These are phyloP conservation scores for Tipula unca DNA, from an alignment of 2,888 invertebrate genomes.

Conservation along the genomic window DNA sequence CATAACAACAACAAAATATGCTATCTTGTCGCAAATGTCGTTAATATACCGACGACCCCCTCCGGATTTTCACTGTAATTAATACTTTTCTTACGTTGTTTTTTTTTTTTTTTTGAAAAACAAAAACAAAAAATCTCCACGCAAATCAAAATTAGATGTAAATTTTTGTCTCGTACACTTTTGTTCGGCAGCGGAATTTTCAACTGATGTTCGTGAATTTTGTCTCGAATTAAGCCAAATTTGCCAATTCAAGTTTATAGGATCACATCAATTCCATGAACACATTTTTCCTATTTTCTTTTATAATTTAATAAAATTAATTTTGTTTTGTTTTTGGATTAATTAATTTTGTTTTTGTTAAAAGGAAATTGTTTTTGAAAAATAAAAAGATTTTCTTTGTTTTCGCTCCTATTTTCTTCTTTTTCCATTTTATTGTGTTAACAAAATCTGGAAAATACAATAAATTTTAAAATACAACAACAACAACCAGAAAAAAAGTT, in stretches of 20 bases:
- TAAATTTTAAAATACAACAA: neutral
- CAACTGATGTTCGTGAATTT: neutral
- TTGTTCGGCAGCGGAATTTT: neutral
- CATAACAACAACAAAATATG: neutral
- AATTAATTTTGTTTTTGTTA: conserved; percentile 9
- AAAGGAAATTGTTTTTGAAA: conserved; percentile 8
- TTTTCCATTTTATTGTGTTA: neutral
- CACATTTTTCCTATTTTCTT: neutral
- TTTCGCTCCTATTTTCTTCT: neutral
- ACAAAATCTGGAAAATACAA: neutral
- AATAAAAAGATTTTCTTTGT: neutral
- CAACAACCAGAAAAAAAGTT: neutral
- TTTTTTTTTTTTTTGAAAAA: neutral
- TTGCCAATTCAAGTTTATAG: neutral
- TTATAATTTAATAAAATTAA: neutral
- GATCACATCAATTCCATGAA: neutral
- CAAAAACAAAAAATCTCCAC: neutral
- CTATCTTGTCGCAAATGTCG: neutral
- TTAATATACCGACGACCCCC: neutral
- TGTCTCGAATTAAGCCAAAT: neutral
- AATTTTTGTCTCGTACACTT: neutral
- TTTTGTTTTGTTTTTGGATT: neutral
- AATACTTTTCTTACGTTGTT: neutral
- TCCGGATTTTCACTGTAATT: neutral
- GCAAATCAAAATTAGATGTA: neutral